A percentile compares a stretch with the other conserved stretches of the same genome.
Evolutionary conservation across 1,140 invertebrate species (phyloP).

Genomic region (Saccostrea glomerata): DNA sequence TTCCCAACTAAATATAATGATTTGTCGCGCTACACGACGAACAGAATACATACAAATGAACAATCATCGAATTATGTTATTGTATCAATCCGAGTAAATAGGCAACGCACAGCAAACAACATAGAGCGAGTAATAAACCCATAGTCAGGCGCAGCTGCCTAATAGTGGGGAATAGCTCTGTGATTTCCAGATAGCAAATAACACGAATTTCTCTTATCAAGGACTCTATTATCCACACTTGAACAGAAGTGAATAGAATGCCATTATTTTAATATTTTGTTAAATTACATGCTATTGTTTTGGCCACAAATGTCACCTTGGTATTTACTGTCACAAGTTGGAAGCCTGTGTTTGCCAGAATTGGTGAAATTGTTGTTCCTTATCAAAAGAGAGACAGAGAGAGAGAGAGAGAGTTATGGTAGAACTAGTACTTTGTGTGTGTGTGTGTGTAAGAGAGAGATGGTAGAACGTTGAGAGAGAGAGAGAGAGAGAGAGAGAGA

Average conservation of each 20-base stretch:
- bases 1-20: neutral
- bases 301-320: constrained; percentile 25
- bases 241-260: constrained; percentile 9
- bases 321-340: neutral
- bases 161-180: constrained; percentile 22
- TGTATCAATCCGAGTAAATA: constrained; percentile 20
- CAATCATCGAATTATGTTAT: constrained; percentile 16
- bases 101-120: constrained; percentile 3
- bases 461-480: too few species aligned
- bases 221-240: constrained; percentile 8
- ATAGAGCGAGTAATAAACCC: neutral
- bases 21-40: constrained; percentile 21
- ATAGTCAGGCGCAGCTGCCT: neutral
- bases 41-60: constrained; percentile 22
- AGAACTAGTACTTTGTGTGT: too few species aligned
- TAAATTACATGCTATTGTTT: constrained; percentile 22
- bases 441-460: too few species aligned
- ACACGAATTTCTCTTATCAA: constrained; percentile 16
- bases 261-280: constrained; percentile 36
- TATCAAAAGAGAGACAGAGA: neutral
- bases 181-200: constrained; percentile 36
- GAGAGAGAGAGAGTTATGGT: too few species aligned
- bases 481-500: too few species aligned
- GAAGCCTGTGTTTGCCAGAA: neutral
- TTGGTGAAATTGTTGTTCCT: neutral